Percentiles rank a stretch among this genome's conserved stretches.
Conservation (phyloP, 2,797 vertebrate species). For the Hyperoplus immaculatus region DNA sequence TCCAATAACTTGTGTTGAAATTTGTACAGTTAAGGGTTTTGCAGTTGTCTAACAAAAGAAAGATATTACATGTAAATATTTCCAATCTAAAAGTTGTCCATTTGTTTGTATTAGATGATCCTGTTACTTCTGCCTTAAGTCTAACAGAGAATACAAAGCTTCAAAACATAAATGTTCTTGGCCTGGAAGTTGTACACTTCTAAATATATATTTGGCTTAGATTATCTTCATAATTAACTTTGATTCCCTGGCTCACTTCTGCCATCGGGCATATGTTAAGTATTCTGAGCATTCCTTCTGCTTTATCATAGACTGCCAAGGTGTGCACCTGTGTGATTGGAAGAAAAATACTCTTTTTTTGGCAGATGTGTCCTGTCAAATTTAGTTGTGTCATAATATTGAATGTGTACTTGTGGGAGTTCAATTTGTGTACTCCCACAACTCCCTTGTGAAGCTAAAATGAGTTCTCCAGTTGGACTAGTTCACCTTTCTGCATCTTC, state of each 20-base stretch:
- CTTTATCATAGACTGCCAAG: too few relatives aligned
- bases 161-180: background rate
- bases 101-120: background rate
- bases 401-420: too few relatives aligned
- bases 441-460: too few relatives aligned
- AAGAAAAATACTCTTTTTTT: background rate
- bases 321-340: too few relatives aligned
- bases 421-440: too few relatives aligned
- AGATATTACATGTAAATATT: background rate
- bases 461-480: too few relatives aligned
- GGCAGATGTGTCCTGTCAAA: too few relatives aligned
- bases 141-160: background rate
- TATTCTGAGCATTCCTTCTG: background rate
- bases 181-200: conserved; percentile 8
- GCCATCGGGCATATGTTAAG: conserved; percentile 7
- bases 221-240: conserved; percentile 33
- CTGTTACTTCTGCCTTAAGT: background rate
- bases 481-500: too few relatives aligned
- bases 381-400: background rate
- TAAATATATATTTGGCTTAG: conserved; percentile 31
- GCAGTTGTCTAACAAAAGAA: background rate
- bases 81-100: background rate
- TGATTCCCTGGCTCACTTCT: conserved; percentile 34
- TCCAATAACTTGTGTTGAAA: background rate
- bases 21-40: background rate